phyloP scores from a whole-genome alignment of 2,113 vertebrate species.

The Cyprinodon tularosa region DNA sequence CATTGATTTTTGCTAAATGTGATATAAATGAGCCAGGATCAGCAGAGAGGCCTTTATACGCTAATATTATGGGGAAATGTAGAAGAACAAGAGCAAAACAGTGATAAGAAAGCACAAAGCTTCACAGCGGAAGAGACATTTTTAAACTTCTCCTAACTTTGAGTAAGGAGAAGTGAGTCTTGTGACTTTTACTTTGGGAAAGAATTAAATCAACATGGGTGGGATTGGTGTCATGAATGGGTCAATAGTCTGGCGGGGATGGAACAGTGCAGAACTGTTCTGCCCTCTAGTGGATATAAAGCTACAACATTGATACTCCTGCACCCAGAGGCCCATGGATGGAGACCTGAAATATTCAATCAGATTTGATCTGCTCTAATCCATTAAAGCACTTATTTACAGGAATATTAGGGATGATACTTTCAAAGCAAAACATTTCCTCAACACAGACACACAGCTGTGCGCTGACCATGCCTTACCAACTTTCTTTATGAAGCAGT shows the following conservation, averaged over 20 bases:
- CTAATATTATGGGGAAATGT: too few relatives aligned
- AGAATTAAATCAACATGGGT: background rate
- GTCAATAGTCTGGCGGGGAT: background rate
- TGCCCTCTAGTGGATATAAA: conserved; percentile 46
- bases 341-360: background rate
- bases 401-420: background rate
- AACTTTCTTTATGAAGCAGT: too few relatives aligned
- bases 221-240: background rate
- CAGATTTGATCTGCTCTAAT: background rate
- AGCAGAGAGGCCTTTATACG: too few relatives aligned
- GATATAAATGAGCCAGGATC: background rate
- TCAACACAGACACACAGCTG: background rate
- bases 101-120: too few relatives aligned
- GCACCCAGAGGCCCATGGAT: background rate
- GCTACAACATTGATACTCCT: background rate
- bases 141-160: background rate
- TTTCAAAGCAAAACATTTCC: background rate
- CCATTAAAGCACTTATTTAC: background rate
- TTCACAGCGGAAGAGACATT: background rate
- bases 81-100: too few relatives aligned
- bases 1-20: background rate
- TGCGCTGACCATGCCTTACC: background rate
- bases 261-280: background rate
- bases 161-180: background rate
- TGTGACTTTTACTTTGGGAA: background rate